Percentiles rank a stretch among this genome's conserved stretches.
These are phyloP conservation scores for Masnerella sp. DNA, from an alignment of 2,888 invertebrate genomes.

Conservation along the genomic window DNA sequence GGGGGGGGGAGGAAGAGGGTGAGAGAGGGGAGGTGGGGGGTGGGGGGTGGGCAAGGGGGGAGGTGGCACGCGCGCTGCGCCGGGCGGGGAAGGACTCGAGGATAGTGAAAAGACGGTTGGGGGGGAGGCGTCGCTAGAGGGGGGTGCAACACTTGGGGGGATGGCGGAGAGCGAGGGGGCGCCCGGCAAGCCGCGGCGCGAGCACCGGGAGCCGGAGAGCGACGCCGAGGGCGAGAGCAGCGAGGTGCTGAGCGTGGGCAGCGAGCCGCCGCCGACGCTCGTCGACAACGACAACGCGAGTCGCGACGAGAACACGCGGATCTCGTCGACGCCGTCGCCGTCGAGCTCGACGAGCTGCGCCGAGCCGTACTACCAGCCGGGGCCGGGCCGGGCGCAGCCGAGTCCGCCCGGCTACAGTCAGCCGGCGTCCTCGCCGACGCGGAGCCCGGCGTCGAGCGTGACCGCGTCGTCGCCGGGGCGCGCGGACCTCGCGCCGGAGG, in stretches of 20 bases:
- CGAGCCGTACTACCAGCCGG: slow-evolving; percentile 66
- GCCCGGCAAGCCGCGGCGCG: slow-evolving; percentile 58
- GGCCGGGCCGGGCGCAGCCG: slow-evolving; percentile 62
- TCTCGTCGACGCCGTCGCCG: slow-evolving; percentile 72
- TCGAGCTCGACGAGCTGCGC: slow-evolving; percentile 72
- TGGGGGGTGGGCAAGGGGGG: too few relatives aligned
- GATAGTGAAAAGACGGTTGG: too few relatives aligned
- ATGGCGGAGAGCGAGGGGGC: slow-evolving; percentile 61
- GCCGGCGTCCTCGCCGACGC: slow-evolving; percentile 72
- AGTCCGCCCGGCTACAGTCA: slow-evolving; percentile 71
- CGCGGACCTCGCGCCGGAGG: slow-evolving; percentile 67
- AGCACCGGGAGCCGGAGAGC: slow-evolving; percentile 66
- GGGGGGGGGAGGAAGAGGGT: too few relatives aligned
- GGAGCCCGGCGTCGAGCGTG: slow-evolving; percentile 74
- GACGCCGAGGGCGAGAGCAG: slow-evolving; percentile 81
- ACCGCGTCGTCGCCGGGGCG: slow-evolving; percentile 74
- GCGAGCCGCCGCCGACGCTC: slow-evolving; percentile 80
- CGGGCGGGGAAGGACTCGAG: too few relatives aligned
- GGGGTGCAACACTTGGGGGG: slow-evolving; percentile 58
- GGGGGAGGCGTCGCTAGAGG: slow-evolving; percentile 56
- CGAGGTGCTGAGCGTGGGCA: slow-evolving; percentile 89
- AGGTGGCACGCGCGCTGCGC: too few relatives aligned
- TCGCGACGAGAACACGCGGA: slow-evolving; percentile 68
- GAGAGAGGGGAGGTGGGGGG: too few relatives aligned
- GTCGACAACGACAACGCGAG: slow-evolving; percentile 65